These are phyloP conservation scores for Hybognathus amarus DNA, from an alignment of 2,797 vertebrate genomes.

Conservation along the genomic window DNA sequence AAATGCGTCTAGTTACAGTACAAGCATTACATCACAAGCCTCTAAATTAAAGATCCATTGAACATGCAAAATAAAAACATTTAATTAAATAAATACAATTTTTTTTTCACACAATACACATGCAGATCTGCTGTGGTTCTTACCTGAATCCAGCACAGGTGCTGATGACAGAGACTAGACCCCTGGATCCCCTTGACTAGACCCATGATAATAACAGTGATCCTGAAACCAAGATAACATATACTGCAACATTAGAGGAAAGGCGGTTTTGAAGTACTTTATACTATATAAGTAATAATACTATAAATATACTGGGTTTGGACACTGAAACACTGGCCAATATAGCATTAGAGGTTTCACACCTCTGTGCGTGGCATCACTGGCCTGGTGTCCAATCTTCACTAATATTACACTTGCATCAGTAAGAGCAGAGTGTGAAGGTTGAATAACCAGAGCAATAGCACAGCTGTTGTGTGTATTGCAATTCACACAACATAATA, in stretches of 20 bases:
- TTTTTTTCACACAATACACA: neutral
- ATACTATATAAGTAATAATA: neutral
- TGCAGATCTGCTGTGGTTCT: conserved; percentile 53
- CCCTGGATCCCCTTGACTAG: conserved; percentile 75
- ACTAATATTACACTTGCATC: neutral
- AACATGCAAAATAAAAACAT: neutral
- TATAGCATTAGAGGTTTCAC: neutral
- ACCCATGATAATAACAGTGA: conserved; percentile 94
- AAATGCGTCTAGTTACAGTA: neutral
- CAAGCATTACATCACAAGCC: neutral
- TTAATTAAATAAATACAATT: neutral
- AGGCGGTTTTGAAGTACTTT: neutral
- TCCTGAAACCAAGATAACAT: conserved; percentile 74
- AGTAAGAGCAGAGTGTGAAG: neutral
- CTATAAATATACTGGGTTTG: no score
- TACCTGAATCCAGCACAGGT: conserved; percentile 91
- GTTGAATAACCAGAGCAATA: neutral
- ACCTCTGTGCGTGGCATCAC: neutral
- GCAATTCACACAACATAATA: no score
- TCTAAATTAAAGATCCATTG: neutral
- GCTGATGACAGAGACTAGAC: conserved; percentile 89
- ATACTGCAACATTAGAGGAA: neutral
- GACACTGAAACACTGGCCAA: no score
- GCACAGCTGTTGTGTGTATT: neutral
- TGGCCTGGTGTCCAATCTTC: neutral